These are phyloP conservation scores for Zaprionus camerounensis DNA, from an alignment of 1,140 invertebrate species.

Conservation along the genomic window DNA sequence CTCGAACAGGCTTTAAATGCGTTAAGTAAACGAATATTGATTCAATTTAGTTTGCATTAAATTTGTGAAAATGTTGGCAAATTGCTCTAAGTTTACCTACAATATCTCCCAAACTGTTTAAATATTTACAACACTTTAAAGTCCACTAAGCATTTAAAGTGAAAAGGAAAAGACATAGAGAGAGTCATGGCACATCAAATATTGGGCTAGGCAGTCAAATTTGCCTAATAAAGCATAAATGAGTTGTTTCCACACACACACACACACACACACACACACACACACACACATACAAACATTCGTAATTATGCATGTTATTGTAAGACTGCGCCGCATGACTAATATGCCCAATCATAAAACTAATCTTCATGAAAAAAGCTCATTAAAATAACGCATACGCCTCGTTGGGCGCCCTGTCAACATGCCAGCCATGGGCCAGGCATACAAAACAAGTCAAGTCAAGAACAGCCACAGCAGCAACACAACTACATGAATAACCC, in stretches of 20 bases:
- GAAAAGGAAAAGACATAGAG: not conserved
- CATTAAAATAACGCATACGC: conserved; percentile 79
- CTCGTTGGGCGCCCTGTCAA: conserved; percentile 68
- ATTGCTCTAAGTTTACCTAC: not conserved
- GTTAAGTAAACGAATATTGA: not conserved
- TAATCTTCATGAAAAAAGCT: conserved; percentile 73
- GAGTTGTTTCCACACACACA: conserved; percentile 4
- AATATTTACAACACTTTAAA: not conserved
- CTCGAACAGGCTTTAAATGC: not conserved
- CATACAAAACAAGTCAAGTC: conserved; percentile 50
- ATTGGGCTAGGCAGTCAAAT: conserved; percentile 12
- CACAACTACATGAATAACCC: not conserved
- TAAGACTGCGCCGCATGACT: conserved; percentile 38
- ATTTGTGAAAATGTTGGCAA: not conserved
- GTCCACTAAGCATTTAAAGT: conserved; percentile 1
- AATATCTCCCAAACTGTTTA: not conserved
- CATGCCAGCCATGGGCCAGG: conserved; percentile 34
- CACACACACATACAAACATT: too few relatives aligned
- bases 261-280: too few relatives aligned
- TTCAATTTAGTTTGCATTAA: not conserved
- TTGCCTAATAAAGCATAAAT: conserved; percentile 40
- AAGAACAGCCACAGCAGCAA: conserved; percentile 7
- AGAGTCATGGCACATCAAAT: conserved; percentile 13
- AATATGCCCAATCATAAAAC: conserved; percentile 79
- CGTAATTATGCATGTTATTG: conserved; percentile 62